Evolutionary conservation across 2,888 invertebrate genomes (phyloP), one percentile per base, ranked within the genome.

Genomic region (Abrostola tripartita): DNA sequence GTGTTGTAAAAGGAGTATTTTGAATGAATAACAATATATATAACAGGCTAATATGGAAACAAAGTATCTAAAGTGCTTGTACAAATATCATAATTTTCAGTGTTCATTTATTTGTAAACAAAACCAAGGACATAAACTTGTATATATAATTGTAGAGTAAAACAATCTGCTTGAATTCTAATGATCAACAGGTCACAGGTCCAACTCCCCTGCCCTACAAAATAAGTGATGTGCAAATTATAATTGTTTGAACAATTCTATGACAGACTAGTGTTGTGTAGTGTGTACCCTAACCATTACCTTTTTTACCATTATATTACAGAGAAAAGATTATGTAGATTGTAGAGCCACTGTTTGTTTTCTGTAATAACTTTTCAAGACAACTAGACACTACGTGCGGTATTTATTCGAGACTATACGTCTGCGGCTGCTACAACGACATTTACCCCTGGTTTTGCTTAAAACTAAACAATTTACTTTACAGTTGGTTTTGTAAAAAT

Each of bases 291-390:
- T 59, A 37, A 38, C 51, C 14, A 59, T n/a, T n/a, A n/a, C n/a
- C n/a, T n/a, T n/a, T n/a, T n/a, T n/a, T n/a, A n/a, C n/a, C n/a
- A n/a, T n/a, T n/a, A n/a, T n/a, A n/a, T n/a, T n/a, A n/a, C n/a
- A n/a, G n/a, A n/a, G n/a, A n/a, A n/a, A n/a, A n/a, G n/a, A n/a
- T n/a, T n/a, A n/a, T n/a, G n/a, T n/a, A n/a, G n/a, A n/a, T n/a
- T 50, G 47, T 24, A 52, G 64, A 54, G 60, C 64, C 52, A 56
- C 54, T 58, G 69, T 58, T 74, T 69, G 65, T 63, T 60, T 61
- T 55, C 53, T 53, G 55, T 50, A 61, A 72, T 54, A 50, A 40
- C 35, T 68, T 66, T 58, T 50, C 37, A 14, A 50, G 52, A 44
- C 72, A 71, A 53, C 59, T 71, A 67, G 44, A 50, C 36, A 51